Conservation (phyloP, 2,113 vertebrate genomes). For the Syngnathus typhle region DNA sequence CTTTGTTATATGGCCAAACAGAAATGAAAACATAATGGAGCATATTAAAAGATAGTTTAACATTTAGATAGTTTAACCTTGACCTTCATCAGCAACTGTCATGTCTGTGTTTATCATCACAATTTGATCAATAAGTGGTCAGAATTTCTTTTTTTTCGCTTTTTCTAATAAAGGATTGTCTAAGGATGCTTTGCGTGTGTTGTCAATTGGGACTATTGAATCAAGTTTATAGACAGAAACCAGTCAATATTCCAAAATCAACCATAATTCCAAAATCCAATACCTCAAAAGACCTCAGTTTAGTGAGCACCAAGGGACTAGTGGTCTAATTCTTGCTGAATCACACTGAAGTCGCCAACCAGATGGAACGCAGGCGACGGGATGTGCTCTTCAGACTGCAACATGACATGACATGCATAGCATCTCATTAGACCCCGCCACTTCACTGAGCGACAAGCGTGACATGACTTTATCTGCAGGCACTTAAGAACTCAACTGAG, state of each 20-base stretch:
- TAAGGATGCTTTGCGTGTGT: too few species aligned
- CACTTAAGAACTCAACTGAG: neutral
- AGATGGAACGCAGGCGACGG: constrained; percentile 3
- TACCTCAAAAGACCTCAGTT: neutral
- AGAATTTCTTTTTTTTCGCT: neutral
- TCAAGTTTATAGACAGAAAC: neutral
- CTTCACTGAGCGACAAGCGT: constrained; percentile 8
- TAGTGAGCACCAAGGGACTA: neutral
- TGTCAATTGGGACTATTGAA: neutral
- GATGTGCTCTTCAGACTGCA: neutral
- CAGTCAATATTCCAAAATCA: neutral
- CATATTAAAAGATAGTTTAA: too few species aligned
- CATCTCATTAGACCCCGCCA: constrained; percentile 3
- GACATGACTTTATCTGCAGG: constrained; percentile 1
- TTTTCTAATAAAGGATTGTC: too few species aligned
- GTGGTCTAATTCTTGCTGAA: neutral
- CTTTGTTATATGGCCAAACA: too few species aligned
- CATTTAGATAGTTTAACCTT: neutral
- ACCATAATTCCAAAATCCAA: neutral
- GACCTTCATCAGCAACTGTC: neutral
- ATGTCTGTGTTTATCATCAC: neutral
- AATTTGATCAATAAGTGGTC: neutral
- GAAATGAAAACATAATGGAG: too few species aligned
- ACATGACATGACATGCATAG: constrained; percentile 3
- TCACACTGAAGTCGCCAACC: neutral